These are phyloP conservation scores for Anastrepha obliqua DNA, from an alignment of 1,140 invertebrate species.

Conservation along the genomic window DNA sequence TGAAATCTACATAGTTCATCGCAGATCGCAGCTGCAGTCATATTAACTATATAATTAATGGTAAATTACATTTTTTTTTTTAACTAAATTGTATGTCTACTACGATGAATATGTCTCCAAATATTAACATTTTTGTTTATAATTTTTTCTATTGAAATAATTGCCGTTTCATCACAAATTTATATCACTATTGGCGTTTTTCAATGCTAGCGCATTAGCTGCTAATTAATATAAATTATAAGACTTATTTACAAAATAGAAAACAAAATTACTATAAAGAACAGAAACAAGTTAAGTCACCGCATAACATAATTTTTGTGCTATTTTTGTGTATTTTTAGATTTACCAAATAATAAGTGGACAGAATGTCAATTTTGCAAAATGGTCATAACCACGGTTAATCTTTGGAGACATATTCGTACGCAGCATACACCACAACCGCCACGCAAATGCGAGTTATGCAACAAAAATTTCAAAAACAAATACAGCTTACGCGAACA, in stretches of 20 bases:
- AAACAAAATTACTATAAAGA: background rate
- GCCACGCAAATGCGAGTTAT: slow-evolving; percentile 73
- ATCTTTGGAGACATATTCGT: slow-evolving; percentile 75
- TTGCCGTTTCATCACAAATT: slow-evolving; percentile 40
- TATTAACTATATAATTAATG: background rate
- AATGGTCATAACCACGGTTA: slow-evolving; percentile 74
- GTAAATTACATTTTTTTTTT: slow-evolving; percentile 16
- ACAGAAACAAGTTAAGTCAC: slow-evolving; percentile 11
- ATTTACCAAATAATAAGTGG: slow-evolving; percentile 75
- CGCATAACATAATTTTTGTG: slow-evolving; percentile 37
- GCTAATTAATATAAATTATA: slow-evolving; percentile 37
- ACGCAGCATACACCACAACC: slow-evolving; percentile 74
- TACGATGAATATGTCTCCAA: slow-evolving; percentile 58
- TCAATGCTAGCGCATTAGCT: slow-evolving; percentile 11
- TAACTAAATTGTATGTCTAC: slow-evolving; percentile 52
- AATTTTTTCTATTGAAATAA: slow-evolving; percentile 43
- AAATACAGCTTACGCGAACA: slow-evolving; percentile 73
- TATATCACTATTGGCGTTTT: background rate
- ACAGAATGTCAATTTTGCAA: slow-evolving; percentile 75
- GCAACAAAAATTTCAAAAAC: slow-evolving; percentile 75
- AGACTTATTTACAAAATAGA: slow-evolving; percentile 1
- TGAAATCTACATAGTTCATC: too few relatives aligned
- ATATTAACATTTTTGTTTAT: slow-evolving; percentile 50
- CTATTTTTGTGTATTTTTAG: slow-evolving; percentile 74
- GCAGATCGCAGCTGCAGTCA: too few relatives aligned